Base-by-base conservation (phyloP, 30 jellyfish, hydroid and myxozoan species). In the Catostylus mosaicus region DNA sequence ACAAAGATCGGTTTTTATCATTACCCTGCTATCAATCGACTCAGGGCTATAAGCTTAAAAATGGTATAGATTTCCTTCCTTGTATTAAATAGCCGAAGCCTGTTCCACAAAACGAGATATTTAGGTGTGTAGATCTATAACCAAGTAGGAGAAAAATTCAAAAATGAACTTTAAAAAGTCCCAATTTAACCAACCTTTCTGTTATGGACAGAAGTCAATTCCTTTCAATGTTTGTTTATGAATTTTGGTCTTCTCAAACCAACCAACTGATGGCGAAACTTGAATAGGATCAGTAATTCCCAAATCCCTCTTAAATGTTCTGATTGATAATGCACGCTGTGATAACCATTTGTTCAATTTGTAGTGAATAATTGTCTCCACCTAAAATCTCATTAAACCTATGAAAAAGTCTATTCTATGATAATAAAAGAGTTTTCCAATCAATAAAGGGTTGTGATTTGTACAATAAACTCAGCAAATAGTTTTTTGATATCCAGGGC, bases 291-390 rank as follows among this genome's bases (percentile, higher is more conserved):
- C 8, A 27, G 19, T 37, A 4, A 22, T 59, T 24, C 71, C 71
- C 71, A 59, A 27, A 59, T 59, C 71, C 71, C 71, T 59, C 71
- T 59, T 59, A 19, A 59, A 6, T 8, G 0, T 6, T 59, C 71
- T 23, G 26, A 59, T 8, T 59, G 40, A 59, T 7, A 59, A 26
- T 24, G 71, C 71, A 59, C 24, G 71, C 71, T 59, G 71, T 23
- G 71, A 22, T 23, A 19, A 37, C 38, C 38, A 1, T 36, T 59
- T 59, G 71, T 59, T 24, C 71, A 27, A 6, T 27, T 23, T 19
- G 12, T 36, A 22, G 9, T 23, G 38, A 27, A 6, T 26, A 5
- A 22, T 59, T 59, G 71, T 59, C 36, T 18, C 24, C 12, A 26
- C 8, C 37, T 22, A 12, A n/a, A 59, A 59, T 59, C 71, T 27